A percentile compares a stretch with the other conserved stretches of the same genome.
These are phyloP conservation scores for Aramus guarauna DNA, from an alignment of 2,113 vertebrate species.

Conservation along the genomic window DNA sequence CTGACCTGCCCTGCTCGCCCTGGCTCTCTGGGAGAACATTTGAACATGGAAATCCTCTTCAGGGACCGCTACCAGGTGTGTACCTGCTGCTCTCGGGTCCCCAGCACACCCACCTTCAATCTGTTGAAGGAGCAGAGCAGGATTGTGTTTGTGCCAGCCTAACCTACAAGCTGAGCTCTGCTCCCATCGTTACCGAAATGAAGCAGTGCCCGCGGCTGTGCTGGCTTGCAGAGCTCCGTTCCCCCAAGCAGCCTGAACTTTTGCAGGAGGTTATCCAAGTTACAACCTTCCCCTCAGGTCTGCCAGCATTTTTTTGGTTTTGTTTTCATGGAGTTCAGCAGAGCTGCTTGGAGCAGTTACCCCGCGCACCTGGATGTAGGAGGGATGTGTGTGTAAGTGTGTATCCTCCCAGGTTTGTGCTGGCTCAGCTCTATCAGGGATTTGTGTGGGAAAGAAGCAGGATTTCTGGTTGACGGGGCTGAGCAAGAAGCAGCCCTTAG, in stretches of 20 bases:
- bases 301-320: background rate
- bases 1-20: background rate
- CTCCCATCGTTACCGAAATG: fast-evolving
- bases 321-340: background rate
- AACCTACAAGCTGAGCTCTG: background rate
- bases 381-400: background rate
- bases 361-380: background rate
- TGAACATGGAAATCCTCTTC: fast-evolving
- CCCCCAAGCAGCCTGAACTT: background rate
- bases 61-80: background rate
- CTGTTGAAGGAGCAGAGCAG: background rate
- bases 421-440: background rate
- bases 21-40: background rate
- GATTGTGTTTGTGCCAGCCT: fast-evolving
- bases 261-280: background rate
- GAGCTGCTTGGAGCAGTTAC: background rate
- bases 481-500: background rate
- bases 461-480: background rate
- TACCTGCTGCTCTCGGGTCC: background rate
- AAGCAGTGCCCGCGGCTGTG: background rate
- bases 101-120: fast-evolving
- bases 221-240: background rate
- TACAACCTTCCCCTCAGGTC: background rate
- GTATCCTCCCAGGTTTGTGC: background rate
- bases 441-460: background rate